phyloP scores from a whole-genome alignment of 2,113 vertebrate species.

The Indicator maculatus region DNA sequence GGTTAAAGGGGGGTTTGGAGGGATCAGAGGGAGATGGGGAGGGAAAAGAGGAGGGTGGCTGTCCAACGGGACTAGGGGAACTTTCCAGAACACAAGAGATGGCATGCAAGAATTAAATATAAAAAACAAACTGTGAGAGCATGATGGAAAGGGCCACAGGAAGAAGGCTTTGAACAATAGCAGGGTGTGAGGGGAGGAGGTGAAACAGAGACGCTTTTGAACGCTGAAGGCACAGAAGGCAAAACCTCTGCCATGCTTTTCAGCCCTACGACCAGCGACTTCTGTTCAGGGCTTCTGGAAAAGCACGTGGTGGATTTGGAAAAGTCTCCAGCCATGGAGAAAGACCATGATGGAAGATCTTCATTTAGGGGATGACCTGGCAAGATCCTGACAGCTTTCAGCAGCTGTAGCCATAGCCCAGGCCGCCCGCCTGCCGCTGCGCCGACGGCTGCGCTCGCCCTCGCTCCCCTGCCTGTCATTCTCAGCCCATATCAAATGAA shows the following conservation, averaged over 20 bases:
- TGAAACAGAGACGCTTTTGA: neutral
- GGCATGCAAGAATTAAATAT: neutral
- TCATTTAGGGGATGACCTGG: slow-evolving; percentile 2
- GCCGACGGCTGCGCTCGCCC: neutral
- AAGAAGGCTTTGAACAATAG: neutral
- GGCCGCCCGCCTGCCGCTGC: neutral
- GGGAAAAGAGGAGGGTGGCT: neutral
- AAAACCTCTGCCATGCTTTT: slow-evolving; percentile 3
- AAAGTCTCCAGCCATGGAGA: slow-evolving; percentile 16
- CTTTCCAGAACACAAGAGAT: neutral
- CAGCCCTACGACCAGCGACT: neutral
- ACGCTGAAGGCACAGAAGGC: neutral
- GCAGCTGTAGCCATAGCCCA: neutral
- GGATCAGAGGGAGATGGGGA: too few relatives aligned
- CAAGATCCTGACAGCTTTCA: slow-evolving; percentile 24
- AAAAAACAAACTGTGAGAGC: neutral
- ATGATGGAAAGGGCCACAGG: neutral
- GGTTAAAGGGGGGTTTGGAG: neutral
- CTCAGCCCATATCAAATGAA: slow-evolving; percentile 40
- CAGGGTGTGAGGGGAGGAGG: neutral
- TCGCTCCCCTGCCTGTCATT: slow-evolving; percentile 16
- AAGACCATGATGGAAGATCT: slow-evolving; percentile 22
- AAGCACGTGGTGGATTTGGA: neutral
- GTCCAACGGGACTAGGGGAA: neutral
- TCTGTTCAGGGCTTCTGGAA: neutral